These are phyloP conservation scores for Trisateles emortualis DNA, from an alignment of 2,888 invertebrate genomes.

Conservation along the genomic window DNA sequence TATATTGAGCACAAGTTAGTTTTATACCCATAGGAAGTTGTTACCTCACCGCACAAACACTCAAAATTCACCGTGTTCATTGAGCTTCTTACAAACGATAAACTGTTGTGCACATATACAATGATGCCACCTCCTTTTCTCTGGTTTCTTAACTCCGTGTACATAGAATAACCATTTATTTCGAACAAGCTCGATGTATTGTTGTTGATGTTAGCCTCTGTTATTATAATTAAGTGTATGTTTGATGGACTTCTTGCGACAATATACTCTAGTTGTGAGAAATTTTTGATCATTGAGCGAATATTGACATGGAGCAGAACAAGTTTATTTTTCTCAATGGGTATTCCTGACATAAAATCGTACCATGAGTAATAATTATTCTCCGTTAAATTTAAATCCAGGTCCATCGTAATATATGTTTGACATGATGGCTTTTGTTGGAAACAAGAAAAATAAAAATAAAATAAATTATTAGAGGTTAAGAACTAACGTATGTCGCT, in stretches of 20 bases:
- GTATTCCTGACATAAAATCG: too few species aligned
- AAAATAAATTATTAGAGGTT: too few species aligned
- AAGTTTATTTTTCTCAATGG: background rate
- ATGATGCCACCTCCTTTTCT: slow-evolving; percentile 1
- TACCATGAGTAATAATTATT: background rate
- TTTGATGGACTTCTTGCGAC: too few species aligned
- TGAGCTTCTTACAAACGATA: background rate
- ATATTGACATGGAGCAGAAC: background rate
- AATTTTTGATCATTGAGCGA: too few species aligned
- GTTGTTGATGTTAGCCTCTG: too few species aligned
- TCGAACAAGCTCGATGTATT: background rate
- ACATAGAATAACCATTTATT: background rate
- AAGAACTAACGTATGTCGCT: too few species aligned
- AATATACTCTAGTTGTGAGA: too few species aligned
- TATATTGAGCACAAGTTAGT: background rate
- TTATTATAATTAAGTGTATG: too few species aligned
- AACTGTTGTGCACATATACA: background rate
- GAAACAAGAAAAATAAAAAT: too few species aligned
- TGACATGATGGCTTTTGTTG: too few species aligned
- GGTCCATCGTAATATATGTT: too few species aligned
- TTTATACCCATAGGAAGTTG: background rate
- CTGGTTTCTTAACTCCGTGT: background rate
- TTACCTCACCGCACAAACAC: background rate
- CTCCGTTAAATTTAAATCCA: too few species aligned
- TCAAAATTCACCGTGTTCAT: background rate